Percentiles rank a stretch among this genome's conserved stretches.
Evolutionary conservation across 2,797 vertebrate genomes (phyloP).

Genomic region (Lepidocolaptes lacrymiger): DNA sequence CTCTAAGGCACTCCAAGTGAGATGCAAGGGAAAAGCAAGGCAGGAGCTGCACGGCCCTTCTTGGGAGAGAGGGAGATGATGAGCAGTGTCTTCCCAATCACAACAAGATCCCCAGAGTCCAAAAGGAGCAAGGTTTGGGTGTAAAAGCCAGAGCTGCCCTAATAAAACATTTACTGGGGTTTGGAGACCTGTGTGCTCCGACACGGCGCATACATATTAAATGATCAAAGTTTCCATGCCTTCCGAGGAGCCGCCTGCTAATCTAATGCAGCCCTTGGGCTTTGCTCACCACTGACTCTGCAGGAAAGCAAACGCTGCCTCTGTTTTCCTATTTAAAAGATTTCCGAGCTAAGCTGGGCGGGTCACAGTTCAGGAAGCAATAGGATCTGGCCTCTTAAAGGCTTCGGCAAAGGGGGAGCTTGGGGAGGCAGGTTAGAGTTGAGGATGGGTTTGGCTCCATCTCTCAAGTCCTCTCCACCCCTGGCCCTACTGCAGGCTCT

Average conservation of each 20-base stretch:
- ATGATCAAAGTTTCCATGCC: slow-evolving; percentile 4
- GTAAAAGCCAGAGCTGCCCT: neutral
- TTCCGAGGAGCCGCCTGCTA: neutral
- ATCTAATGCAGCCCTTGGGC: neutral
- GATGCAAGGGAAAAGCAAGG: neutral
- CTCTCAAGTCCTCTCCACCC: neutral
- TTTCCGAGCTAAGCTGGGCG: slow-evolving; percentile 22
- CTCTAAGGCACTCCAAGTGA: accelerated
- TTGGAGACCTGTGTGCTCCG: neutral
- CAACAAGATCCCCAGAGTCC: neutral
- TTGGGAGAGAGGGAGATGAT: neutral
- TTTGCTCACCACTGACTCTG: slow-evolving; percentile 29
- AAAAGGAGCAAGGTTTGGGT: neutral
- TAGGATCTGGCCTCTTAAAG: neutral
- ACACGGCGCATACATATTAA: neutral
- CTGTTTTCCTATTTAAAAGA: slow-evolving; percentile 48
- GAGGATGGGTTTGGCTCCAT: neutral
- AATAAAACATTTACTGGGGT: slow-evolving; percentile 47
- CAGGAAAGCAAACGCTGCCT: slow-evolving; percentile 20
- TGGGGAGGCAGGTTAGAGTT: neutral
- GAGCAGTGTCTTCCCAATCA: neutral
- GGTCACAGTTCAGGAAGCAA: slow-evolving; percentile 15
- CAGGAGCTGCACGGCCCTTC: neutral
- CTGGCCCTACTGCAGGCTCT: neutral
- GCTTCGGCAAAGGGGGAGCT: neutral